These are phyloP conservation scores for Tauraco erythrolophus DNA, from an alignment of 2,113 vertebrate species.

Conservation along the genomic window DNA sequence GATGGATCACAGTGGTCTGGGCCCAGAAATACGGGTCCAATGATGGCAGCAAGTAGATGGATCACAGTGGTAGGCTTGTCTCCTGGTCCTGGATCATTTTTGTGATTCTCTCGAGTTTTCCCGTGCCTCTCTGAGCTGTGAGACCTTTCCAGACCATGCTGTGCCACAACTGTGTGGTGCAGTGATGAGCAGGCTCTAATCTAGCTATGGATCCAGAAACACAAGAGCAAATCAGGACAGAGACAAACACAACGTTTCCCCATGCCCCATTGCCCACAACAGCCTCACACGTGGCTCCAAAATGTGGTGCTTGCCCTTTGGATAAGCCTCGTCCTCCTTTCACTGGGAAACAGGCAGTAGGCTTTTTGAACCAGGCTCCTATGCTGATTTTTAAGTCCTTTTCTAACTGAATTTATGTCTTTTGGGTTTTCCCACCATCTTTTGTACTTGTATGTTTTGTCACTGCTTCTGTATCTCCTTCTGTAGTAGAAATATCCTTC, in stretches of 20 bases:
- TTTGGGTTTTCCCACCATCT: neutral
- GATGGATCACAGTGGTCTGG: neutral
- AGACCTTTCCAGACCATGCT: neutral
- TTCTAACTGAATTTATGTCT: neutral
- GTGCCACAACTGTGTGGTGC: neutral
- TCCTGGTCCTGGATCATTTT: fast-evolving
- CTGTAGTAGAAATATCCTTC: neutral
- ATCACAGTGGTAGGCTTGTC: neutral
- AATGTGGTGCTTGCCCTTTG: neutral
- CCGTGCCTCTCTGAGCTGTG: neutral
- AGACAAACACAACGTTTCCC: neutral
- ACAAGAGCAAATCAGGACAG: neutral
- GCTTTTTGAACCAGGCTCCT: neutral
- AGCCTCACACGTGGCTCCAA: neutral
- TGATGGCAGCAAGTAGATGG: fast-evolving
- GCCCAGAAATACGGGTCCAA: too few species aligned
- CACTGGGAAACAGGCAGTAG: neutral
- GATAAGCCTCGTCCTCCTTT: neutral
- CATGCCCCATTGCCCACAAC: fast-evolving
- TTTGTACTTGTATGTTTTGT: neutral
- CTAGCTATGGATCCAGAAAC: neutral
- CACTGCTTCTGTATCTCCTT: neutral
- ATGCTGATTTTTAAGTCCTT: neutral
- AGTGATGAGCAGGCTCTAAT: neutral
- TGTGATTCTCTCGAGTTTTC: neutral